A percentile compares a stretch with the other conserved stretches of the same genome.
phyloP scores from a whole-genome alignment of 2,113 vertebrate genomes.

The Seriola aureovittata region DNA sequence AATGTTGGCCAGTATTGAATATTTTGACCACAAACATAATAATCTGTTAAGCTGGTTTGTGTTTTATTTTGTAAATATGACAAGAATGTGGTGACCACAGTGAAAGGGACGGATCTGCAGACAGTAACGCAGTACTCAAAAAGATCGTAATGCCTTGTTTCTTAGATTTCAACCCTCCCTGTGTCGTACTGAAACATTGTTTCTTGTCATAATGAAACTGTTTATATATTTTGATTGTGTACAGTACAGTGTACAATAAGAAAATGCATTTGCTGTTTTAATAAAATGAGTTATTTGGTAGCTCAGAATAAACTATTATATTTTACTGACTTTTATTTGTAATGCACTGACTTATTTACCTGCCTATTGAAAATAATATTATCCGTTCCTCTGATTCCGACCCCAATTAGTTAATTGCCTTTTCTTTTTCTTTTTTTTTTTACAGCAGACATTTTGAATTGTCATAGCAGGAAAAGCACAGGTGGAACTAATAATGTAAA shows the following conservation, averaged over 20 bases:
- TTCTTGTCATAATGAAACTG: constrained; percentile 17
- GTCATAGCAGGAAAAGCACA: neutral
- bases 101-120: constrained; percentile 5
- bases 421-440: neutral
- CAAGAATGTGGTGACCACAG: constrained; percentile 21
- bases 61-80: constrained; percentile 66
- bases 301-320: constrained; percentile 51
- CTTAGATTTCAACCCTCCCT: neutral
- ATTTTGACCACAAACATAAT: constrained; percentile 57
- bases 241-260: constrained; percentile 2
- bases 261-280: constrained; percentile 12
- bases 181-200: neutral
- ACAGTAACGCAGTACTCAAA: neutral
- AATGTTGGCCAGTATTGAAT: constrained; percentile 24
- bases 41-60: constrained; percentile 31
- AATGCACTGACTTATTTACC: neutral
- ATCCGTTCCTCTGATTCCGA: neutral
- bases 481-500: neutral
- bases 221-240: constrained; percentile 36
- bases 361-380: neutral
- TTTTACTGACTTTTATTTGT: constrained; percentile 26
- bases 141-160: neutral
- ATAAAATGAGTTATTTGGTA: constrained; percentile 6
- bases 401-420: neutral
- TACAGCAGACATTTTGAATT: neutral